phyloP scores from a whole-genome alignment of 2,888 invertebrate genomes.

The Aricia artaxerxes region DNA sequence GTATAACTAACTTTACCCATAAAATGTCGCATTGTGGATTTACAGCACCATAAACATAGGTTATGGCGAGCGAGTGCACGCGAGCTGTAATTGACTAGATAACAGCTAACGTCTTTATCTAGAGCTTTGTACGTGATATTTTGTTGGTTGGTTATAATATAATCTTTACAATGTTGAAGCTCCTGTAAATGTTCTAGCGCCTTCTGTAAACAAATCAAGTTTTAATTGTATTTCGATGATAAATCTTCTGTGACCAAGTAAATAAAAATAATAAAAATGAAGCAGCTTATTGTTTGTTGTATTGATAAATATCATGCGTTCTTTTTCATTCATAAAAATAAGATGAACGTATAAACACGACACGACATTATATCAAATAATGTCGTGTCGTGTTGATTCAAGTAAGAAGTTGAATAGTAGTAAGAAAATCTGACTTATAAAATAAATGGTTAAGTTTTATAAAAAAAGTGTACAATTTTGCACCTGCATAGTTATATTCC shows the following conservation, averaged over 20 bases:
- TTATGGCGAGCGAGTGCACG: neutral
- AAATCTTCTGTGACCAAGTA: neutral
- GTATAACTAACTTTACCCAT: neutral
- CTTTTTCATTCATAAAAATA: no score
- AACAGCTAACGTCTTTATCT: constrained; percentile 2
- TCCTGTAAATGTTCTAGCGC: neutral
- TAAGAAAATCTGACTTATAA: no score
- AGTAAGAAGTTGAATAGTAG: no score
- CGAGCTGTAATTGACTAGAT: constrained; percentile 4
- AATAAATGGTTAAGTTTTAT: no score
- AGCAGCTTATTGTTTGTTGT: no score
- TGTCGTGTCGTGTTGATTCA: no score
- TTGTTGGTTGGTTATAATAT: neutral
- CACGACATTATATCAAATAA: no score
- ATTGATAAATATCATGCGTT: no score
- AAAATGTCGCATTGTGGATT: neutral
- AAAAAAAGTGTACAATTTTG: no score
- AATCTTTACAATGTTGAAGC: neutral
- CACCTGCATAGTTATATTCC: no score
- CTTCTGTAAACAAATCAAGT: neutral
- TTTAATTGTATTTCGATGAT: neutral
- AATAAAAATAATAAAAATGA: no score
- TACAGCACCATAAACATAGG: constrained; percentile 1
- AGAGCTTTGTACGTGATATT: constrained; percentile 10
- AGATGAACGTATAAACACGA: no score